Conservation (phyloP, 2,888 invertebrate genomes). For the Harmothoe impar region DNA sequence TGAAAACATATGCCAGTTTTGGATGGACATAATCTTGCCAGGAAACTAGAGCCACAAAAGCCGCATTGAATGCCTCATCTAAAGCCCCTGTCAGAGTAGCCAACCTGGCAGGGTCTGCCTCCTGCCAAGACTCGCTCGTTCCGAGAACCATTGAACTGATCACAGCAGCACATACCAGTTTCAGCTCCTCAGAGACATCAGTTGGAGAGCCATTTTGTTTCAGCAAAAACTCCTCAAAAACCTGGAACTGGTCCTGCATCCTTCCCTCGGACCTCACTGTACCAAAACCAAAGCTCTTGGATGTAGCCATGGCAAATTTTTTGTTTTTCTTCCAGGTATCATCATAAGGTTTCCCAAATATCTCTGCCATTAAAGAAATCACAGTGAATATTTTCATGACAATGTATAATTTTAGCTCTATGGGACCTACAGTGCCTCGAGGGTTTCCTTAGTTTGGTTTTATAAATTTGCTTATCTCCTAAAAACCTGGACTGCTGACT, state of each 20-base stretch:
- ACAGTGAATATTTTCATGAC: no score
- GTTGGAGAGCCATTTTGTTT: not conserved
- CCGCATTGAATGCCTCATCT: not conserved
- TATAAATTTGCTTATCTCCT: no score
- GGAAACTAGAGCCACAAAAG: not conserved
- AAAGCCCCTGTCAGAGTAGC: not conserved
- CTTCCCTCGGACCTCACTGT: not conserved
- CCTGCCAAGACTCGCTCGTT: not conserved
- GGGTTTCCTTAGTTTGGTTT: no score
- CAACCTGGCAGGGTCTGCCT: not conserved
- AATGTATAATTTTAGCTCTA: no score
- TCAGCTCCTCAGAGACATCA: not conserved
- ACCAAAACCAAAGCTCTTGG: constrained; percentile 49
- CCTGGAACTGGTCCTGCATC: not conserved
- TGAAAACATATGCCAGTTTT: not conserved
- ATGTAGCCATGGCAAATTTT: constrained; percentile 4
- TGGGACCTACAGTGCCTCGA: no score
- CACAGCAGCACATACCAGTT: not conserved
- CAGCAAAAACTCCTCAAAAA: not conserved
- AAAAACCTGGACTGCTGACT: no score
- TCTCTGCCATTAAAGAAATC: not conserved
- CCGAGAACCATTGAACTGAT: not conserved
- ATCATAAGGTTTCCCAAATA: not conserved
- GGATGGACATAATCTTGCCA: not conserved
- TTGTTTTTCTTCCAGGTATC: constrained; percentile 53